These are phyloP conservation scores for Distichodus sexfasciatus DNA, from an alignment of 2,797 vertebrate species.

Conservation along the genomic window DNA sequence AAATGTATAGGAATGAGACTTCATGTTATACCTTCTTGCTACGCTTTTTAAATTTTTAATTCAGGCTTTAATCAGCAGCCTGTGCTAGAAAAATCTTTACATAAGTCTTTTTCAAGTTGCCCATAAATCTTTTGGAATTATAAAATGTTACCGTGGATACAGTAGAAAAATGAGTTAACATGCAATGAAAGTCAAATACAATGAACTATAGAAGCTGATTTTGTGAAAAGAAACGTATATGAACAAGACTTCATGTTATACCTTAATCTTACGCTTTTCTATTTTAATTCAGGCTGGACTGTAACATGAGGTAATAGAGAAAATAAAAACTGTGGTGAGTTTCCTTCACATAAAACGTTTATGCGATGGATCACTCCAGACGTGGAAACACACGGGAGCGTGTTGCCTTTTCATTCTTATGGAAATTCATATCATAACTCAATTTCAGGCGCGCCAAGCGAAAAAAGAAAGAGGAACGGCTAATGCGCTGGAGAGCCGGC, in stretches of 20 bases:
- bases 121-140: no score
- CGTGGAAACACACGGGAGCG: conserved; percentile 52
- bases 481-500: conserved; percentile 1
- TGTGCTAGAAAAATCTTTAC: no score
- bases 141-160: neutral
- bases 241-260: no score
- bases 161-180: neutral
- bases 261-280: no score
- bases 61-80: no score
- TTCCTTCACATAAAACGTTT: conserved; percentile 58
- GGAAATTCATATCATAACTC: conserved; percentile 54
- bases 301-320: neutral
- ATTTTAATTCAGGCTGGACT: neutral
- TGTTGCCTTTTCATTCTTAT: conserved; percentile 51
- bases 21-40: no score
- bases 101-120: no score
- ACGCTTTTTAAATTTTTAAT: no score
- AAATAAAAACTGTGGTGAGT: neutral
- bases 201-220: neutral
- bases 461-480: conserved; percentile 3
- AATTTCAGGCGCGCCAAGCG: conserved; percentile 46
- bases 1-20: no score
- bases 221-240: neutral
- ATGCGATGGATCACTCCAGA: conserved; percentile 63
- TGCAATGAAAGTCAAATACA: neutral